phyloP scores from a whole-genome alignment of 1,140 invertebrate species.

The Drosophila sucinea region DNA sequence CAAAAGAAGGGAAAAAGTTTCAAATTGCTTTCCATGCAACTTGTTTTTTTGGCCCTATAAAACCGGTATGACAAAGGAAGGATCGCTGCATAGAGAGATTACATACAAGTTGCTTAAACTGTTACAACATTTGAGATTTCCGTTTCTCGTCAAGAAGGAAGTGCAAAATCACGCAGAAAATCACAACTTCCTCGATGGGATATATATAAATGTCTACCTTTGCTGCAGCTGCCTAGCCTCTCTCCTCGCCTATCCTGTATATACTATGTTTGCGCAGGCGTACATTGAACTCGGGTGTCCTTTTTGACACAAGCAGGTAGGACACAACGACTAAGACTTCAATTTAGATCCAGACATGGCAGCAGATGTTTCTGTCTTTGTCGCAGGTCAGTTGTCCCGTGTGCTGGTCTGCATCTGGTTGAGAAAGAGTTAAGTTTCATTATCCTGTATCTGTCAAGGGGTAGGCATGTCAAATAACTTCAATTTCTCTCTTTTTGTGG shows the following conservation, averaged over 20 bases:
- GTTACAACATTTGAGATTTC: constrained; percentile 73
- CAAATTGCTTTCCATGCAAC: constrained; percentile 62
- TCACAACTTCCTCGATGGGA: constrained; percentile 49
- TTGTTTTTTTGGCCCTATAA: constrained; percentile 40
- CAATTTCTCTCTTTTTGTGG: background rate
- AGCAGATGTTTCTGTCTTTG: constrained; percentile 72
- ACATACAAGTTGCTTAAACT: constrained; percentile 56
- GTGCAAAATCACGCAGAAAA: constrained; percentile 69
- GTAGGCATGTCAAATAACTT: constrained; percentile 47
- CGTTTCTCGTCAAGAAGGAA: constrained; percentile 57
- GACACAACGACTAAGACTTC: background rate
- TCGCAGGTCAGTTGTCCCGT: constrained; percentile 72
- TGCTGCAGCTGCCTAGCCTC: constrained; percentile 52
- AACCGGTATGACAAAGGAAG: constrained; percentile 56
- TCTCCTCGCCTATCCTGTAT: constrained; percentile 22
- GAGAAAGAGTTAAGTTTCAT: constrained; percentile 49
- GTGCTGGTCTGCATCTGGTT: constrained; percentile 1
- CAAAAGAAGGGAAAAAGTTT: constrained; percentile 56
- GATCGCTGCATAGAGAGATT: constrained; percentile 53
- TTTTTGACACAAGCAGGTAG: constrained; percentile 4
- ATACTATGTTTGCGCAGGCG: constrained; percentile 70
- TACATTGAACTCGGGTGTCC: constrained; percentile 68
- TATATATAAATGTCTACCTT: background rate
- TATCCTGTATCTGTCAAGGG: constrained; percentile 41
- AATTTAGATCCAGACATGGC: constrained; percentile 41